A percentile compares a stretch with the other conserved stretches of the same genome.
Conservation (phyloP, 2,888 invertebrate genomes). For the Polyommatus icarus region DNA sequence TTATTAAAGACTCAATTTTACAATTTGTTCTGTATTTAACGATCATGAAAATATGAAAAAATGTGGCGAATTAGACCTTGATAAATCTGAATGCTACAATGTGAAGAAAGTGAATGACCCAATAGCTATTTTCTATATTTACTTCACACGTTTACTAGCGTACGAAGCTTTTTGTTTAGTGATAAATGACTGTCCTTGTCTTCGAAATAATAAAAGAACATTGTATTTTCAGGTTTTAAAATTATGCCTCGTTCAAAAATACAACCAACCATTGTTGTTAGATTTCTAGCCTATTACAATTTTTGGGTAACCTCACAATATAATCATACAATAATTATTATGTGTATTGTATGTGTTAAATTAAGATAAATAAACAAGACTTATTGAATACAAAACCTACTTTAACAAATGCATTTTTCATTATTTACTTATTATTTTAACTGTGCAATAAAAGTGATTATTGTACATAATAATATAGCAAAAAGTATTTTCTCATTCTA, state of each 20-base stretch:
- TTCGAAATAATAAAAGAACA: not conserved
- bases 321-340: too few species aligned
- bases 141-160: not conserved
- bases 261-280: too few species aligned
- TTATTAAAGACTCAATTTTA: constrained; percentile 9
- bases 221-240: too few species aligned
- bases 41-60: not conserved
- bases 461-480: not conserved
- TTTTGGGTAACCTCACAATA: too few species aligned
- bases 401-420: too few species aligned
- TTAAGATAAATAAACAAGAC: too few species aligned
- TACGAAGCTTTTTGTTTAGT: not conserved
- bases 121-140: not conserved
- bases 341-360: too few species aligned
- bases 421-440: too few species aligned
- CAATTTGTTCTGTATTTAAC: not conserved
- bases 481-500: not conserved
- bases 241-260: not conserved
- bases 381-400: too few species aligned
- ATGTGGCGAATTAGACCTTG: not conserved
- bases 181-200: not conserved
- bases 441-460: not conserved
- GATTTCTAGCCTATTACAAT: too few species aligned
- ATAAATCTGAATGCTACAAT: not conserved
- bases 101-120: constrained; percentile 1